Evolutionary conservation across 1,140 invertebrate genomes (phyloP).

Genomic region (Cheumatopsyche charites): DNA sequence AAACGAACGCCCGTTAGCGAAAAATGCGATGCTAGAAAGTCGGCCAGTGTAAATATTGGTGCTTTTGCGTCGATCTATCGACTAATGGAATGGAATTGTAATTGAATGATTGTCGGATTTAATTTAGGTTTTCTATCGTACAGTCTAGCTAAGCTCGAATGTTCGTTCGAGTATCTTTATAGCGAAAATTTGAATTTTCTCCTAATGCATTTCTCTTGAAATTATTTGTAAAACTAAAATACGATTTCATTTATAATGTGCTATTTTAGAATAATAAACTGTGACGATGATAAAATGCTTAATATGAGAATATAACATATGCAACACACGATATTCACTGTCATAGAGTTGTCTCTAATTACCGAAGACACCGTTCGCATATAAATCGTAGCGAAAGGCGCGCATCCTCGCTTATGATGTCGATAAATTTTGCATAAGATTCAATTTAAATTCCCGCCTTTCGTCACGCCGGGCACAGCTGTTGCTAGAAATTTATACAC

Average conservation of each 20-base stretch:
- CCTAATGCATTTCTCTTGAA: no score
- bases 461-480: constrained; percentile 34
- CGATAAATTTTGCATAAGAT: constrained; percentile 46
- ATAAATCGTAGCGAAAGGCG: neutral
- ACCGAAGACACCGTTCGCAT: neutral
- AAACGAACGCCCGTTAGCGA: neutral
- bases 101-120: no score
- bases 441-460: constrained; percentile 43
- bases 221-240: no score
- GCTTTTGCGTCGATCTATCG: no score
- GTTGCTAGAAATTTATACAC: constrained; percentile 39
- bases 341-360: neutral
- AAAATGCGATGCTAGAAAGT: neutral
- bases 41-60: no score
- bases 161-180: neutral
- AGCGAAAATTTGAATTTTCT: neutral
- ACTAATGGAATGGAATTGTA: no score
- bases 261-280: no score
- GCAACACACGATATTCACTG: neutral
- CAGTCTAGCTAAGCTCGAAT: no score
- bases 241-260: no score
- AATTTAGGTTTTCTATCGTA: no score
- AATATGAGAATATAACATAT: no score
- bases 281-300: no score
- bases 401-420: constrained; percentile 38